Conservation (phyloP, 2,888 invertebrate species). For the Poecilus cupreus region DNA sequence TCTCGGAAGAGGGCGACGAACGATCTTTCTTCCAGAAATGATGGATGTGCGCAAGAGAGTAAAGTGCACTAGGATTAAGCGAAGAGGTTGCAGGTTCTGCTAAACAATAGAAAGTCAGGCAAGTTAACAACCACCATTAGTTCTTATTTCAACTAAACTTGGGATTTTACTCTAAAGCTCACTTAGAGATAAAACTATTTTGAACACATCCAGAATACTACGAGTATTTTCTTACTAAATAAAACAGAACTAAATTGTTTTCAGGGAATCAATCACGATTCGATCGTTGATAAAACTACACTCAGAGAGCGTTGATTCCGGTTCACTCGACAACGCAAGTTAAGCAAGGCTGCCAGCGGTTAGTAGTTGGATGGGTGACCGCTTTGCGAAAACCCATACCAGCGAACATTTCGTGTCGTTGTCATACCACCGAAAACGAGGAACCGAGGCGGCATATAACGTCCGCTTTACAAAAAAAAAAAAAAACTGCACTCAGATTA, state of each 20-base stretch:
- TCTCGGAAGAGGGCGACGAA: background rate
- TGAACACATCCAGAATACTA: constrained; percentile 1
- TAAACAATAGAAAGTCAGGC: constrained; percentile 9
- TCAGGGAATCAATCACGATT: constrained; percentile 1
- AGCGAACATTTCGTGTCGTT: too few relatives aligned
- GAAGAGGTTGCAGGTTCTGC: background rate
- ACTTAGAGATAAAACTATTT: constrained; percentile 29
- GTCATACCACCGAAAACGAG: too few relatives aligned
- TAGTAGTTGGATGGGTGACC: too few relatives aligned
- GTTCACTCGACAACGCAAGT: too few relatives aligned
- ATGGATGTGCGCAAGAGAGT: background rate
- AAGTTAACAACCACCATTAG: constrained; percentile 29
- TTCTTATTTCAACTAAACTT: constrained; percentile 21
- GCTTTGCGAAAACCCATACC: too few relatives aligned
- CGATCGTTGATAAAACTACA: too few relatives aligned
- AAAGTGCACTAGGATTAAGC: constrained; percentile 27
- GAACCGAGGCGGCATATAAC: too few relatives aligned
- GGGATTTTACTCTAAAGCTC: constrained; percentile 28
- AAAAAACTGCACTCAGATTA: too few relatives aligned
- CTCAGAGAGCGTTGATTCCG: too few relatives aligned
- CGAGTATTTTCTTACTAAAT: background rate
- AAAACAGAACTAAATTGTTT: background rate
- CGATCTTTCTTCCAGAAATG: constrained; percentile 19
- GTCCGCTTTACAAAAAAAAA: too few relatives aligned
- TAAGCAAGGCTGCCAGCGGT: too few relatives aligned